Conservation (phyloP, 2,797 vertebrate species). For the Falco naumanni region DNA sequence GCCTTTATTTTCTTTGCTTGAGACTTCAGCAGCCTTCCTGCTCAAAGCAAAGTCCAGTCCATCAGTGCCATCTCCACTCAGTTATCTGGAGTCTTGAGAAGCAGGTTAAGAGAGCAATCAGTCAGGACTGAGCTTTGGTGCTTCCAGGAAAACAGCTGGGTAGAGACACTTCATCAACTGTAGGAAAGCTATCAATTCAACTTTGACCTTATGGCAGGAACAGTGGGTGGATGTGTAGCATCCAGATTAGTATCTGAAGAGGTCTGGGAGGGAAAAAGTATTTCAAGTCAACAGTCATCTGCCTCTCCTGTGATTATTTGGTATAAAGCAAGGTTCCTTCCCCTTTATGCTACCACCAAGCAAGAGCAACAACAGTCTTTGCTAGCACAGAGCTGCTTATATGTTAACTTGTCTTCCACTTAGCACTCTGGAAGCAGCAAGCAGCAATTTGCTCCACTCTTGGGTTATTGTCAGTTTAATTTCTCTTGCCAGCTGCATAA, state of each 20-base stretch:
- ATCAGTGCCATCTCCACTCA: neutral
- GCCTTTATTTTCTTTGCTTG: neutral
- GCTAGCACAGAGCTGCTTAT: neutral
- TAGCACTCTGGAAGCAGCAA: neutral
- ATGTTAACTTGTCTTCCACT: neutral
- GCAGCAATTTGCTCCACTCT: neutral
- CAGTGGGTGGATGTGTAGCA: neutral
- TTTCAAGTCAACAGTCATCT: neutral
- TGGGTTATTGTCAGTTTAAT: neutral
- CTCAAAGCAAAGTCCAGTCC: neutral
- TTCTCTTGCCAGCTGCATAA: neutral
- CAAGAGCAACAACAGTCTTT: neutral
- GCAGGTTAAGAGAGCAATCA: neutral
- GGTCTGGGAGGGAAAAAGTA: neutral
- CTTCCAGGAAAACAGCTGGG: neutral
- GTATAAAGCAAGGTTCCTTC: neutral
- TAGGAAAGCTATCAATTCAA: neutral
- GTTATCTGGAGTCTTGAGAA: neutral
- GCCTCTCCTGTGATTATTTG: neutral
- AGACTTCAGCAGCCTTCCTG: neutral
- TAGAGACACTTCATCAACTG: neutral
- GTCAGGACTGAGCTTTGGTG: neutral
- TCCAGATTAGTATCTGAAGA: neutral
- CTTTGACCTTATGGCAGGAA: neutral
- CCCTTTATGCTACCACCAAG: neutral